Evolutionary conservation across 2,888 invertebrate species (phyloP), one percentile per base, ranked within the genome.

Genomic region (Hecatera dysodea): DNA sequence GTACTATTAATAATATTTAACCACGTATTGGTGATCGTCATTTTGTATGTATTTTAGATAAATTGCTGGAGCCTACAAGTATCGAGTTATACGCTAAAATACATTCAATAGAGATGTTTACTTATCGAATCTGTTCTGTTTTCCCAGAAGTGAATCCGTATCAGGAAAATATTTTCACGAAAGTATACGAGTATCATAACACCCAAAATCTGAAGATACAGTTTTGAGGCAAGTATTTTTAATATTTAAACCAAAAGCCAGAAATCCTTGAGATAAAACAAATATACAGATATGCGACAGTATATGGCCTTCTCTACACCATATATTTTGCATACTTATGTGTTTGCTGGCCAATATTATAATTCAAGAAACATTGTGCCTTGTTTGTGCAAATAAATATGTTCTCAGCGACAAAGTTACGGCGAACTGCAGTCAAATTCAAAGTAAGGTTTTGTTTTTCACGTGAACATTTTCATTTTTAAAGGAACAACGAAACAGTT

Each of bases 331-430:
- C 39, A 59, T 69, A 66, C 29, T 27, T 48, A 62, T 44, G 42
- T 27, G 57, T 76, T 57, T 50, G 9, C 29, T 56, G 7, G 71
- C 66, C 63, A 77, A 71, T 81, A 61, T 69, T 74, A 70, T 71
- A 75, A 75, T 84, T 63, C 60, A 62, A 64, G 63, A 66, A 71
- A 75, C 66, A 81, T 56, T 68, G 56, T 59, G 57, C 62, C 48
- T 67, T 61, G 48, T 81, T 76, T 77, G 55, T 52, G 24, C 36
- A 77, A 71, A 64, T 78, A 71, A 71, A 78, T 33, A 67, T 59
- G 81, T 64, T 72, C 67, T 67, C 78, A 73, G 52, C 48, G 72
- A 65, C 59, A 69, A 75, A 84, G 52, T 72, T 80, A 79, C 64
- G 55, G 8, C 19, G 36, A 76, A 81, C 42, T 68, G 59, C 61